phyloP scores from a whole-genome alignment of 2,888 invertebrate species.

The Metopia argyrocephala region DNA sequence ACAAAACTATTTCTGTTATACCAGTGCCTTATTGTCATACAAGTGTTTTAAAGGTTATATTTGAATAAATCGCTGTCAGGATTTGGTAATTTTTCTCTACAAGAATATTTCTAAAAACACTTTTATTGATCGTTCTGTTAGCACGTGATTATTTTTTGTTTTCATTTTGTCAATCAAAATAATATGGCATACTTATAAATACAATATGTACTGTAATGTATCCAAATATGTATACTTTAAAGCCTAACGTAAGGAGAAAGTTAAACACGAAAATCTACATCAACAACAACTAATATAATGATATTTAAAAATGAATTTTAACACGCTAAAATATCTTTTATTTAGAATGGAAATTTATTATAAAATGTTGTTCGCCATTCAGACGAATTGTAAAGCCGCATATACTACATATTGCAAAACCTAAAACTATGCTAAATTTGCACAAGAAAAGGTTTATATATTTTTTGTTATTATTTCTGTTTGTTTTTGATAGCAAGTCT shows the following conservation, averaged over 20 bases:
- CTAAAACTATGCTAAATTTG: constrained; percentile 38
- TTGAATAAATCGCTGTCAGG: too few relatives aligned
- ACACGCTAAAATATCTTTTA: constrained; percentile 31
- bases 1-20: too few relatives aligned
- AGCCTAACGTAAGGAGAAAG: constrained; percentile 38
- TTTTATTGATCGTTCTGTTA: constrained; percentile 31
- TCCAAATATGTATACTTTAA: not conserved
- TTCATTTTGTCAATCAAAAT: constrained; percentile 20
- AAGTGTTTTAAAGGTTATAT: too few relatives aligned
- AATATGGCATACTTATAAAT: constrained; percentile 46
- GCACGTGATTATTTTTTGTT: constrained; percentile 19
- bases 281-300: not conserved
- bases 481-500: too few relatives aligned
- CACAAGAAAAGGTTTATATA: not conserved
- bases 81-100: too few relatives aligned
- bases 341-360: not conserved
- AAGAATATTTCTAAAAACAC: not conserved
- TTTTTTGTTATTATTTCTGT: not conserved
- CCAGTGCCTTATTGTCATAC: too few relatives aligned
- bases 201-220: constrained; percentile 26
- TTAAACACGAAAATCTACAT: not conserved
- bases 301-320: not conserved
- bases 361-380: constrained; percentile 16
- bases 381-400: constrained; percentile 16
- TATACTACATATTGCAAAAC: constrained; percentile 13